Percentiles rank a stretch among this genome's conserved stretches.
Conservation (phyloP, 1,140 invertebrate genomes). For the Eciton burchellii region DNA sequence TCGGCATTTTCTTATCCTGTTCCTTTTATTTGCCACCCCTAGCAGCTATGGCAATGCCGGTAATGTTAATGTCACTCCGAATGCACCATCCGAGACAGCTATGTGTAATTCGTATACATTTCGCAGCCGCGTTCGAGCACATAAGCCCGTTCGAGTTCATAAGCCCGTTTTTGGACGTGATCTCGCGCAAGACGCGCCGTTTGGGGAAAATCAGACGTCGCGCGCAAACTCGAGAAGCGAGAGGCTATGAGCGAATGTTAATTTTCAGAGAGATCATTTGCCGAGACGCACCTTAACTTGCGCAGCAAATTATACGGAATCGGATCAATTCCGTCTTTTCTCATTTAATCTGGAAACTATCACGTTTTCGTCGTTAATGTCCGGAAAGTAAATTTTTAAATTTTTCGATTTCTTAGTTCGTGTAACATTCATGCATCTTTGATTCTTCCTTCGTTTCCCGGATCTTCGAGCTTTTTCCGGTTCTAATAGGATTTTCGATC, state of each 20-base stretch:
- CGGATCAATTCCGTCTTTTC: not conserved
- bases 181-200: conserved; percentile 35
- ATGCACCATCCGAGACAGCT: conserved; percentile 19
- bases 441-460: not conserved
- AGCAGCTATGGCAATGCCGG: not conserved
- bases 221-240: conserved; percentile 45
- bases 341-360: not conserved
- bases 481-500: not conserved
- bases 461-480: not conserved
- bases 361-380: not conserved
- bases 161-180: conserved; percentile 67
- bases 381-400: not conserved
- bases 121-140: not conserved
- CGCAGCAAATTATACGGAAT: not conserved
- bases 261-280: conserved; percentile 17
- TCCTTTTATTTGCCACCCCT: not conserved
- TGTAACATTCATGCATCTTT: not conserved
- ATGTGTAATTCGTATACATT: conserved; percentile 43
- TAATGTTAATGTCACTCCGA: conserved; percentile 21
- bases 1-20: not conserved
- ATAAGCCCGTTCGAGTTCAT: conserved; percentile 52
- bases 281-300: not conserved
- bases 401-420: not conserved
- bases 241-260: conserved; percentile 54
- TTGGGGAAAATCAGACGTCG: conserved; percentile 46